Conservation (phyloP, 2,888 invertebrate genomes). For the Mellilla xanthometata region DNA sequence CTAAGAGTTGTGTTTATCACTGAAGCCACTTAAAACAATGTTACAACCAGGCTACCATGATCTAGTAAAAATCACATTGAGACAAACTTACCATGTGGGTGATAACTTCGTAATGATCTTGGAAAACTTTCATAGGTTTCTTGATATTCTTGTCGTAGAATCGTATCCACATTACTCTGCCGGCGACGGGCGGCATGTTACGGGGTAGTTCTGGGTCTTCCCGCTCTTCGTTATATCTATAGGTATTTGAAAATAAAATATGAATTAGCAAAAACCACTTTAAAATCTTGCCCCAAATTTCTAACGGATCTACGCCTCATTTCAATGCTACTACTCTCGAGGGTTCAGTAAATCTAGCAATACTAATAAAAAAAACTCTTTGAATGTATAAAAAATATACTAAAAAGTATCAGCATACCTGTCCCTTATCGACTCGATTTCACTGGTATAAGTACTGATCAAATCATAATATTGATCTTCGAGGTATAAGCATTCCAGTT, state of each 20-base stretch:
- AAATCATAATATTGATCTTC: constrained; percentile 89
- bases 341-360: no score
- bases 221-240: constrained; percentile 89
- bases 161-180: constrained; percentile 92
- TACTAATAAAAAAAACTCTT: no score
- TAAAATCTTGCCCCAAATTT: no score
- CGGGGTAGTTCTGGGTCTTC: constrained; percentile 88
- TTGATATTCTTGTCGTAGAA: constrained; percentile 89
- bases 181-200: constrained; percentile 91
- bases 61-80: no score
- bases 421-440: constrained; percentile 88
- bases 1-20: no score
- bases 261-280: no score
- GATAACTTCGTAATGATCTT: constrained; percentile 68
- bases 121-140: constrained; percentile 86
- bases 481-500: constrained; percentile 87
- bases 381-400: no score
- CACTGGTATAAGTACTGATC: constrained; percentile 84
- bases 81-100: constrained; percentile 56
- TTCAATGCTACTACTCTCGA: no score
- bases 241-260: no score
- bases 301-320: no score
- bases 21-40: no score
- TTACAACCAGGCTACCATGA: no score
- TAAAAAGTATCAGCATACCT: constrained; percentile 41